Base-by-base conservation (phyloP, 2,888 invertebrate species). In the Melanchra persicariae region DNA sequence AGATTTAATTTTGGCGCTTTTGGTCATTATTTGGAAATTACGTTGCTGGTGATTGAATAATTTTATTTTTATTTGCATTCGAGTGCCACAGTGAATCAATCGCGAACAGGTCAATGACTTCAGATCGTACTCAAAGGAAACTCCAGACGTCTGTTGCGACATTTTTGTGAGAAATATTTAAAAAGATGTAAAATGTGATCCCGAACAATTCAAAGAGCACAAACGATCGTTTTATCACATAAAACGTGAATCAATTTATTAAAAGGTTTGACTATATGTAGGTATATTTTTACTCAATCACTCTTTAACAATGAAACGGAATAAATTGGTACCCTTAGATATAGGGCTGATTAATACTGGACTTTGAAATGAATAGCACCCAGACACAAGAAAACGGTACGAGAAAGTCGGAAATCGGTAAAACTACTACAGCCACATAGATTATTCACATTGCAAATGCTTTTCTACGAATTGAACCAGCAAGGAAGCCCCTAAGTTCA, bases 401-500 rank as follows among this genome's bases (percentile, higher is more conserved):
- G 8, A 49, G 30, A 49, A 37, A 73, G 15, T n/a, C 8, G 40
- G 34, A 34, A n/a, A 77, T 24, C n/a, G 17, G 12, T 10, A 24
- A 70, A 55, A 37, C 47, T 47, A 22, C 24, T 40, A 55, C 7
- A 54, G n/a, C 19, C 9, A 6, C 34, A 40, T 22, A 34, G 9
- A 78, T 57, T 57, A 45, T 73, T 78, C 51, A 73, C 34, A 26
- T 37, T 58, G 49, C 49, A 57, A 77, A 51, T 78, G 22, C 15
- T 57, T 40, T 57, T 70, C 55, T 37, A 57, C 26, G 34, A 57
- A 51, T 51, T 24, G 34, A n/a, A 30, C 45, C 26, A 22, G 22
- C 22, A 43, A 43, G 15, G 51, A 69, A 77, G 40, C 45, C 24
- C 19, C 30, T 37, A 24, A 59, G 52, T 54, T 74, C 79, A 79